Conservation (phyloP, 2,888 invertebrate species). For the Chymomyza amoena region DNA sequence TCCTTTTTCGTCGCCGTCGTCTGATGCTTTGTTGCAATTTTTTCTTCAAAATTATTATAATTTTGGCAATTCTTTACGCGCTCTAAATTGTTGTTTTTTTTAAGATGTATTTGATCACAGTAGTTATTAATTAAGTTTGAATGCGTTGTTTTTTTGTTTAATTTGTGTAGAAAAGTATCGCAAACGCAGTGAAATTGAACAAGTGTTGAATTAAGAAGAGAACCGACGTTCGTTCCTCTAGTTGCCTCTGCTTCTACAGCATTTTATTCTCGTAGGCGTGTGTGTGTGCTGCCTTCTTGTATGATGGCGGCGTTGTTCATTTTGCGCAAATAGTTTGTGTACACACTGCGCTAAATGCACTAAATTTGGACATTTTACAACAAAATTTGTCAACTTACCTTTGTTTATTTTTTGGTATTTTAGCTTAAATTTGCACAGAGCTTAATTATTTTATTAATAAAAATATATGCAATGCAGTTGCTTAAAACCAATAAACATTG, state of each 20-base stretch:
- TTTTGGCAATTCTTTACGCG: constrained; percentile 57
- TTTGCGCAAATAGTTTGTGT: constrained; percentile 8
- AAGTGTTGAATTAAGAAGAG: constrained; percentile 75
- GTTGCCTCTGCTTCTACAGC: constrained; percentile 40
- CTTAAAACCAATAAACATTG: background rate
- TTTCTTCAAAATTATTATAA: constrained; percentile 44
- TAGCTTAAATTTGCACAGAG: background rate
- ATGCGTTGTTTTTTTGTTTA: constrained; percentile 63
- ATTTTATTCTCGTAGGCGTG: constrained; percentile 59
- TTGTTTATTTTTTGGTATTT: background rate
- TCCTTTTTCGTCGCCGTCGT: constrained; percentile 33
- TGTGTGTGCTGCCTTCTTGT: constrained; percentile 43
- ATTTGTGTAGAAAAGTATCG: constrained; percentile 73
- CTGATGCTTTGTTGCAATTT: constrained; percentile 62
- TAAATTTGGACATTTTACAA: background rate
- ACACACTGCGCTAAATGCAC: constrained; percentile 10
- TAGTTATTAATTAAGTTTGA: constrained; percentile 64
- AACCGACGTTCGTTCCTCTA: constrained; percentile 64
- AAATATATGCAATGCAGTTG: background rate
- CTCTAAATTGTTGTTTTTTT: constrained; percentile 53
- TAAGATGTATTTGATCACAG: constrained; percentile 71
- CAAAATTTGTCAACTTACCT: background rate
- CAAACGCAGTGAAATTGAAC: constrained; percentile 76
- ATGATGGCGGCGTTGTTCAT: constrained; percentile 60
- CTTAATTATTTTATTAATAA: background rate